Conservation (phyloP, 2,797 vertebrate genomes). For the Centropyge bicolor region DNA sequence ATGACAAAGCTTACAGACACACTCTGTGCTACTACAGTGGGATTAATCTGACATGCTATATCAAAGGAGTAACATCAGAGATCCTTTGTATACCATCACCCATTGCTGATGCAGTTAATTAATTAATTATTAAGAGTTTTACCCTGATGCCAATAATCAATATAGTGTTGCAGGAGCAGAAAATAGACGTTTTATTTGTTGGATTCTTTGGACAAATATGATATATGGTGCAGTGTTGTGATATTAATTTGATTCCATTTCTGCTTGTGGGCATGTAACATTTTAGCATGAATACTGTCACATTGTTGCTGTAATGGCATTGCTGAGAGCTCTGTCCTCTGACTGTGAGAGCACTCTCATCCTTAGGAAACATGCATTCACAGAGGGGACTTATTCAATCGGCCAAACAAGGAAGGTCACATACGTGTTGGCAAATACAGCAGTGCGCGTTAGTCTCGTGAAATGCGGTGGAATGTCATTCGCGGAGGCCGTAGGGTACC, state of each 20-base stretch:
- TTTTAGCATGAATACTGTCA: conserved; percentile 21
- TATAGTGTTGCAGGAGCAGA: neutral
- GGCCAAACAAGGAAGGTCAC: conserved; percentile 39
- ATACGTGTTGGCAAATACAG: conserved; percentile 14
- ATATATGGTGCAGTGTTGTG: conserved; percentile 5
- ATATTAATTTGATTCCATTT: conserved; percentile 33
- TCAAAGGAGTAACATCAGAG: conserved; percentile 32
- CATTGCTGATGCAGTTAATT: neutral
- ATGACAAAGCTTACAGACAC: conserved; percentile 7
- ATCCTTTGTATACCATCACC: neutral
- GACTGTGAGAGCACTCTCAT: conserved; percentile 31
- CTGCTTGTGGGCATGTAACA: conserved; percentile 6
- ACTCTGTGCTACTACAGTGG: neutral
- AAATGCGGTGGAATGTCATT: conserved; percentile 40
- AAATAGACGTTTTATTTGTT: neutral
- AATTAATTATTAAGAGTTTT: neutral
- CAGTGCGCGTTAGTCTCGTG: conserved; percentile 9
- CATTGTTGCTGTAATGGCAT: conserved; percentile 18
- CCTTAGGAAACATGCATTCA: conserved; percentile 42
- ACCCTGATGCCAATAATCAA: neutral
- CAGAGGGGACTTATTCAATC: conserved; percentile 34
- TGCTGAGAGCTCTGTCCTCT: conserved; percentile 32
- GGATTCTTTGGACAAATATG: neutral
- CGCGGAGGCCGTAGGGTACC: neutral
- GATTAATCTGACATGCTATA: conserved; percentile 21